A percentile compares a stretch with the other conserved stretches of the same genome.
phyloP scores from a whole-genome alignment of 2,888 invertebrate species.

The Epinotia nisella region DNA sequence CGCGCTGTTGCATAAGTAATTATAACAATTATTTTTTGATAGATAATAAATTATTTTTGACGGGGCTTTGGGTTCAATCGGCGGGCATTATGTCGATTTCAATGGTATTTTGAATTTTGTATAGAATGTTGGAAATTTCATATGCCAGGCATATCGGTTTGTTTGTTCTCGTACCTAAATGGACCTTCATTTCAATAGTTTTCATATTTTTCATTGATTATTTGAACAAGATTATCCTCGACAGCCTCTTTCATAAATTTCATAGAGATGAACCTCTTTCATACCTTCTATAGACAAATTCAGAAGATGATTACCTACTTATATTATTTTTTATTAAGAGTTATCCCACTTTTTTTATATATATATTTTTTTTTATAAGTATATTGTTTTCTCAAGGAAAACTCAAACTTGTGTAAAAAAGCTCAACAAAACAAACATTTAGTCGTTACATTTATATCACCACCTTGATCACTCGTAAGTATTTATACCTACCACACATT shows the following conservation, averaged over 20 bases:
- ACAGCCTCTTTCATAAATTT: too few species aligned
- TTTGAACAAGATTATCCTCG: too few species aligned
- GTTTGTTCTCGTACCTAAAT: background rate
- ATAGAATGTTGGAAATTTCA: slow-evolving; percentile 2
- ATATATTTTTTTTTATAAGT: too few species aligned
- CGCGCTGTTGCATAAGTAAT: slow-evolving; percentile 79
- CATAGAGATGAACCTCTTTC: too few species aligned
- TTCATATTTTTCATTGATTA: too few species aligned
- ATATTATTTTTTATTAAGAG: too few species aligned
- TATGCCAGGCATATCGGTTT: background rate
- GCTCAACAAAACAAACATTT: background rate
- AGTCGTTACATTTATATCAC: background rate
- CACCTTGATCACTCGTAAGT: background rate
- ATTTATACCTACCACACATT: background rate
- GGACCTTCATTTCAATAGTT: too few species aligned
- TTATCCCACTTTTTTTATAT: too few species aligned
- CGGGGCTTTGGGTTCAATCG: slow-evolving; percentile 47
- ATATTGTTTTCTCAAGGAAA: too few species aligned
- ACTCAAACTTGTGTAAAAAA: background rate
- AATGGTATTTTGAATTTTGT: slow-evolving; percentile 10
- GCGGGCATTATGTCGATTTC: slow-evolving; percentile 16
- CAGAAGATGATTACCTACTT: too few species aligned
- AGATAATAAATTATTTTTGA: slow-evolving; percentile 80
- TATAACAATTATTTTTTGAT: slow-evolving; percentile 82
- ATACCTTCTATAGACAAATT: too few species aligned